These are phyloP conservation scores for Molossus molossus DNA, from an alignment of 2,797 vertebrate genomes.

Conservation along the genomic window DNA sequence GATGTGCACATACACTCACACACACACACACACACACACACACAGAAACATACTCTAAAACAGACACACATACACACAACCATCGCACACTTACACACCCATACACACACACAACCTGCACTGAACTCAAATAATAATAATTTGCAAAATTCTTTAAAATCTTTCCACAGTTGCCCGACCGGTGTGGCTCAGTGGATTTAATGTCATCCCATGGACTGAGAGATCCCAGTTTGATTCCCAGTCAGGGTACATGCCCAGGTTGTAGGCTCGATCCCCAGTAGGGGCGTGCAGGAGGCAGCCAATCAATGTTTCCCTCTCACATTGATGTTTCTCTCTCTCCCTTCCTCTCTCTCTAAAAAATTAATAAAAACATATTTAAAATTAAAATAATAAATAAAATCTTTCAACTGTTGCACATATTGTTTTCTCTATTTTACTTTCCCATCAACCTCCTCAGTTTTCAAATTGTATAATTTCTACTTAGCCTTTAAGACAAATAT, in stretches of 20 bases:
- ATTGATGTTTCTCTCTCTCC: too few species aligned
- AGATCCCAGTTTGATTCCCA: too few species aligned
- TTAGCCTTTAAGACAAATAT: background rate
- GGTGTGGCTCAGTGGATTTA: too few species aligned
- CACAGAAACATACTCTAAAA: background rate
- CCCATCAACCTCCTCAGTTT: background rate
- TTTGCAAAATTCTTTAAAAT: background rate
- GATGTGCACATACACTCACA: accelerated
- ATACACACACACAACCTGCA: background rate
- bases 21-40: background rate
- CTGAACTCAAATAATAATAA: background rate
- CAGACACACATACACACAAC: background rate
- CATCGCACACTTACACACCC: background rate
- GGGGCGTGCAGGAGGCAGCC: too few species aligned
- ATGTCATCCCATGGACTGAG: too few species aligned
- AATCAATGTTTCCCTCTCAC: too few species aligned
- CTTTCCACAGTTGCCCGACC: background rate
- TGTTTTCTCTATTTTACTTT: background rate
- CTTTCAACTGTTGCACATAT: background rate
- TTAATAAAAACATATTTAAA: too few species aligned
- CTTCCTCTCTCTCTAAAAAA: too few species aligned
- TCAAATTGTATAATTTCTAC: background rate
- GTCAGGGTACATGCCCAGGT: too few species aligned
- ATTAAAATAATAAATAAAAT: background rate
- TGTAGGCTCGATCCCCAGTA: too few species aligned